Percentiles rank a stretch among this genome's conserved stretches.
These are phyloP conservation scores for Apodemus speciosus DNA, from an alignment of 2,113 vertebrate species.

Conservation along the genomic window DNA sequence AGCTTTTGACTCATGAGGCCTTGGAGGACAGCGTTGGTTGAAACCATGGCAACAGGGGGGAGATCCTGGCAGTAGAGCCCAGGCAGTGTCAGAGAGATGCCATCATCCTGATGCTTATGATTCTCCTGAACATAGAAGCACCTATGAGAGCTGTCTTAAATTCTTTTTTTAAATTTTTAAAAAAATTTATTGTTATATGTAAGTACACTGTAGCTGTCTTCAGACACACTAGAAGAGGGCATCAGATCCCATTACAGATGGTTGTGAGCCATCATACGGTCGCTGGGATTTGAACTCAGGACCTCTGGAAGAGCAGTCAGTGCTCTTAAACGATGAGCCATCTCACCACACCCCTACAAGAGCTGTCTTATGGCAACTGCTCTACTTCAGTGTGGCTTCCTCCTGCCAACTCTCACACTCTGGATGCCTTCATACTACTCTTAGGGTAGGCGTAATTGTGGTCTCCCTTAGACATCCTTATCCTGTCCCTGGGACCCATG, in stretches of 20 bases:
- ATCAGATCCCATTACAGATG: too few species aligned
- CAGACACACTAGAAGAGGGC: too few species aligned
- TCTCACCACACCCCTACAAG: too few species aligned
- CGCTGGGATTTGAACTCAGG: too few species aligned
- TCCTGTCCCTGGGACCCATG: background rate
- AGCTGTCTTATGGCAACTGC: background rate
- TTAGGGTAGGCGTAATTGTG: background rate
- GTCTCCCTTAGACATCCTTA: background rate
- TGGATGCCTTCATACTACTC: background rate
- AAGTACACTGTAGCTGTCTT: too few species aligned
- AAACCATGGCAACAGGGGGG: background rate
- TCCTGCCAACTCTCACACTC: too few species aligned
- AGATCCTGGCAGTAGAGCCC: background rate
- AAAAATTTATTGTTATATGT: too few species aligned
- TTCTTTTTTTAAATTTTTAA: too few species aligned
- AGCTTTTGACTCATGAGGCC: background rate
- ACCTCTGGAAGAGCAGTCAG: too few species aligned
- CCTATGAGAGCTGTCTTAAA: background rate
- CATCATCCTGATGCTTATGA: background rate
- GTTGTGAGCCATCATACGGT: too few species aligned
- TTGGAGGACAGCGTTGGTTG: background rate
- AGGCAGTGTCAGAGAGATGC: background rate
- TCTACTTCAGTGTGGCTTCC: background rate
- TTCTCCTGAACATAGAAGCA: background rate
- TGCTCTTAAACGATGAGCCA: too few species aligned